These are phyloP conservation scores for Meloe dianella DNA, from an alignment of 2,888 invertebrate species.

Conservation along the genomic window DNA sequence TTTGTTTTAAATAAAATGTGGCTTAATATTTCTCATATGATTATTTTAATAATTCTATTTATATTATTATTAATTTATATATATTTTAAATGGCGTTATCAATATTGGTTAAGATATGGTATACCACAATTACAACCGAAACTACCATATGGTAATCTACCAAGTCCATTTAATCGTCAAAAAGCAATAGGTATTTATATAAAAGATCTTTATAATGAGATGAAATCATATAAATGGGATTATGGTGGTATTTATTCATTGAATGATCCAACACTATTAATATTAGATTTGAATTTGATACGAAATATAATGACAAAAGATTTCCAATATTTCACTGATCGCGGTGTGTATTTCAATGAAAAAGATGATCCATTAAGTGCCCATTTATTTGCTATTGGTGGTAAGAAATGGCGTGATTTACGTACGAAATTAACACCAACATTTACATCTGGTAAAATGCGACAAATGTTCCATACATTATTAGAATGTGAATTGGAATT, in stretches of 20 bases:
- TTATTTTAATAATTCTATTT: background rate
- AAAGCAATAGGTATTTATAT: constrained; percentile 17
- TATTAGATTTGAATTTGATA: constrained; percentile 36
- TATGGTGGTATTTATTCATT: constrained; percentile 35
- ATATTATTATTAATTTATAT: constrained; percentile 16
- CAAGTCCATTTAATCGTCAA: constrained; percentile 13
- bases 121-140: constrained; percentile 22
- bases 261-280: constrained; percentile 30
- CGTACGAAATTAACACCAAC: constrained; percentile 62
- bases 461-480: constrained; percentile 66
- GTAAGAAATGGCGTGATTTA: constrained; percentile 19
- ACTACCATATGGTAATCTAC: constrained; percentile 29
- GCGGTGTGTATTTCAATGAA: constrained; percentile 65
- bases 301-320: constrained; percentile 63
- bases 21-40: background rate
- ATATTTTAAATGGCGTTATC: constrained; percentile 26
- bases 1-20: background rate
- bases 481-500: constrained; percentile 51
- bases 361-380: constrained; percentile 63
- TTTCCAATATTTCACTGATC: constrained; percentile 66
- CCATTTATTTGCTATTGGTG: constrained; percentile 54
- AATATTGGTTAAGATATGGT: constrained; percentile 27
- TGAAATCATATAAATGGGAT: constrained; percentile 30
- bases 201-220: constrained; percentile 21
- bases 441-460: constrained; percentile 69